A percentile compares a stretch with the other conserved stretches of the same genome.
These are phyloP conservation scores for Strongylocentrotus purpuratus DNA, from an alignment of 35 echinoderm and acorn worm species.

Conservation along the genomic window DNA sequence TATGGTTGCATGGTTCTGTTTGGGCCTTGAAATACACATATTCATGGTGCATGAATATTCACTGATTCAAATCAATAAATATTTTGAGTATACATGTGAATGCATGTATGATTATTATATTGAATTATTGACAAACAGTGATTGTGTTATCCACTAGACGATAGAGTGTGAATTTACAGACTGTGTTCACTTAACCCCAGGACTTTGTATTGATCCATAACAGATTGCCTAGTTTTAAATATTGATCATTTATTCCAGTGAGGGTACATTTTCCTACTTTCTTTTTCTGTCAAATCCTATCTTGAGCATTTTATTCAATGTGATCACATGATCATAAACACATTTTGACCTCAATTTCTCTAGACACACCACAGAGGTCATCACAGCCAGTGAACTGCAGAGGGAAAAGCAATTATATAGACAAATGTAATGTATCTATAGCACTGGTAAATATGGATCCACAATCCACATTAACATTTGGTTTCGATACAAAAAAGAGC, in stretches of 20 bases:
- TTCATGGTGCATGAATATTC: neutral
- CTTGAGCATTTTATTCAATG: neutral
- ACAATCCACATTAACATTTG: no score
- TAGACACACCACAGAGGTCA: neutral
- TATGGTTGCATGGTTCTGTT: neutral
- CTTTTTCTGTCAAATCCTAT: neutral
- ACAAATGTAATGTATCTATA: no score
- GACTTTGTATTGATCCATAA: neutral
- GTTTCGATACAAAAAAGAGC: no score
- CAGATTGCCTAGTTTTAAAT: neutral
- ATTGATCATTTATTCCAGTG: neutral
- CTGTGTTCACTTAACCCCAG: neutral
- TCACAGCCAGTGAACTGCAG: neutral
- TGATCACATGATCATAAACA: neutral
- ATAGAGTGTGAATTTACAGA: neutral
- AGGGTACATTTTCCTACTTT: no score
- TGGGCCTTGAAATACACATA: neutral
- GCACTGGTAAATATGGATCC: no score
- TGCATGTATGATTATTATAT: neutral
- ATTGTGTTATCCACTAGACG: neutral
- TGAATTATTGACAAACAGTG: neutral
- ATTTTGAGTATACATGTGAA: neutral
- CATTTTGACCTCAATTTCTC: neutral
- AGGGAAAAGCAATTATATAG: no score
- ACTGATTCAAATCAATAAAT: constrained; percentile 5